Percentiles rank a stretch among this genome's conserved stretches.
Evolutionary conservation across 2,113 vertebrate species (phyloP).

Genomic region (Numenius arquata): DNA sequence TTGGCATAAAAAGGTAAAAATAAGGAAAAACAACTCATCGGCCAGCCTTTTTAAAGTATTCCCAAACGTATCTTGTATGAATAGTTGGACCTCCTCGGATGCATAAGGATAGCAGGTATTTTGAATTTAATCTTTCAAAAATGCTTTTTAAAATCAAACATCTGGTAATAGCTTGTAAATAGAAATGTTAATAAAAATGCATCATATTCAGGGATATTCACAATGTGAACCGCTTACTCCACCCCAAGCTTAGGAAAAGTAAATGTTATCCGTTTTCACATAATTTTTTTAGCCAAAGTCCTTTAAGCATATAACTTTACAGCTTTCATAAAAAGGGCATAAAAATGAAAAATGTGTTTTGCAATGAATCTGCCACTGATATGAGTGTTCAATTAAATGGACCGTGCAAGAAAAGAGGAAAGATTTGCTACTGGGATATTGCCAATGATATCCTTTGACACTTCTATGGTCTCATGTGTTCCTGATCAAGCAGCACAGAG

Average conservation of each 20-base stretch:
- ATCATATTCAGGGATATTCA: background rate
- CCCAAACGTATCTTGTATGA: background rate
- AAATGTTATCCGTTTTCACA: conserved; percentile 58
- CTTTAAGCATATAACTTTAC: conserved; percentile 62
- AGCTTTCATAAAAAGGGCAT: conserved; percentile 45
- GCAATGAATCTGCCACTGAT: conserved; percentile 65
- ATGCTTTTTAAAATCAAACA: background rate
- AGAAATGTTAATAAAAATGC: conserved; percentile 57
- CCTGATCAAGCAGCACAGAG: conserved; percentile 59
- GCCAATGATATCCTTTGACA: conserved; percentile 56
- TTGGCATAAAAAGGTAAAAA: background rate
- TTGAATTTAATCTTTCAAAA: conserved; percentile 11
- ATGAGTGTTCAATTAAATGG: conserved; percentile 55
- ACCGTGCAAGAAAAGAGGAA: conserved; percentile 38
- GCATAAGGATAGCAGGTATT: background rate
- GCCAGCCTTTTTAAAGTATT: background rate
- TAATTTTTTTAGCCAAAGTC: conserved; percentile 43
- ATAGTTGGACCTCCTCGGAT: background rate
- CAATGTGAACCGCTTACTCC: background rate
- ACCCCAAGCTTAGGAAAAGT: conserved; percentile 35
- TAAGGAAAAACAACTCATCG: background rate
- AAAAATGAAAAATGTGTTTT: conserved; percentile 69
- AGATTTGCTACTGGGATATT: conserved; percentile 56
- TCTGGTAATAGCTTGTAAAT: conserved; percentile 40
- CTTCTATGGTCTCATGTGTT: conserved; percentile 60